Percentiles rank a stretch among this genome's conserved stretches.
Conservation (phyloP, 1,140 invertebrate species). For the Drosophila saltans region DNA sequence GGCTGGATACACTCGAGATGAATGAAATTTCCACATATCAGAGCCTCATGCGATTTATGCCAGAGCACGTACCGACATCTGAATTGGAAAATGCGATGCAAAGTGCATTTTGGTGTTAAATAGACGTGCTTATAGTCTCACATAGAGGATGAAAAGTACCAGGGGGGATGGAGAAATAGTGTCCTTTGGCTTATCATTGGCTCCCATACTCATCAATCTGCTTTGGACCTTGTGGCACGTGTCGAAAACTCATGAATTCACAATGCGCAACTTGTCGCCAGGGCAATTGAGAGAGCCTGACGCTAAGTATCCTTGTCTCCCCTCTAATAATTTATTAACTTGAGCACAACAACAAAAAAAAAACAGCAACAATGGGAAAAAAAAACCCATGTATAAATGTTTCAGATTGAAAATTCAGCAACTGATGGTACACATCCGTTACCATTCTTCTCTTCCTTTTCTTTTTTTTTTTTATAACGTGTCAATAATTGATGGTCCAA, state of each 20-base stretch:
- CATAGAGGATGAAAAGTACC: not conserved
- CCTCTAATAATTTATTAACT: conserved; percentile 56
- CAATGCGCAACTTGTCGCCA: conserved; percentile 70
- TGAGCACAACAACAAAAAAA: not conserved
- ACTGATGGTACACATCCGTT: conserved; percentile 15
- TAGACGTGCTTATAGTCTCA: conserved; percentile 7
- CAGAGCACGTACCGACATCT: not conserved
- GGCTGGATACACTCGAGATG: conserved; percentile 11
- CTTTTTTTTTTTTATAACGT: conserved; percentile 50
- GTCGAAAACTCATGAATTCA: conserved; percentile 72
- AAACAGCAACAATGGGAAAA: not conserved
- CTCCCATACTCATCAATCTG: conserved; percentile 16
- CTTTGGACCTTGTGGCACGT: conserved; percentile 46
- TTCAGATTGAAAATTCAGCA: conserved; percentile 21
- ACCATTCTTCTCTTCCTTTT: conserved; percentile 16
- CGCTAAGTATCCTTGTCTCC: conserved; percentile 61
- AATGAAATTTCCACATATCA: conserved; percentile 18
- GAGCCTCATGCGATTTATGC: not conserved
- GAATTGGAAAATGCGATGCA: conserved; percentile 13
- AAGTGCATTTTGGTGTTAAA: conserved; percentile 16
- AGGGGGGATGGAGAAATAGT: not conserved
- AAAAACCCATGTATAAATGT: conserved; percentile 39
- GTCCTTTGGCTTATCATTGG: conserved; percentile 22
- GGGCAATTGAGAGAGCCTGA: conserved; percentile 28
- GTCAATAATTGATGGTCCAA: conserved; percentile 63